A percentile compares a stretch with the other conserved stretches of the same genome.
Conservation (phyloP, 2,797 vertebrate species). For the Typhlichthys eigenmanni region DNA sequence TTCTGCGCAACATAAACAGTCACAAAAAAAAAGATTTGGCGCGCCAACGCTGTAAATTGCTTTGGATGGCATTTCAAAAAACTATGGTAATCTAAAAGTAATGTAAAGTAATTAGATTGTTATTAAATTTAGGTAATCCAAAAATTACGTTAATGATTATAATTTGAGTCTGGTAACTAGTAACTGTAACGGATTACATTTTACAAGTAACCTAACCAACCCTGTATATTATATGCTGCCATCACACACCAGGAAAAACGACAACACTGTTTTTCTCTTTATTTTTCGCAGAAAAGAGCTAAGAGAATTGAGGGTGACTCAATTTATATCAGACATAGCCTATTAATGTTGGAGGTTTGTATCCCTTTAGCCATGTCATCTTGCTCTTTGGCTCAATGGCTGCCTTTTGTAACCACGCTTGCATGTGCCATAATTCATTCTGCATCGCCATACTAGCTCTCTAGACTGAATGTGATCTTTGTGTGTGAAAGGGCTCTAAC, state of each 20-base stretch:
- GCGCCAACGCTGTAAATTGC: too few species aligned
- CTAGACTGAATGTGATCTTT: constrained; percentile 26
- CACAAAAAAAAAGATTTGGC: too few species aligned
- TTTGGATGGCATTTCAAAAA: too few species aligned
- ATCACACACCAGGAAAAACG: constrained; percentile 46
- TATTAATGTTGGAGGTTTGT: constrained; percentile 99
- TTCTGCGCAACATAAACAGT: too few species aligned
- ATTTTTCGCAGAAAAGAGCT: constrained; percentile 94
- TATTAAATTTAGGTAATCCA: too few species aligned
- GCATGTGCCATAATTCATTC: constrained; percentile 59
- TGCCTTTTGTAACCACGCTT: constrained; percentile 67
- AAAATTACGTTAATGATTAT: too few species aligned
- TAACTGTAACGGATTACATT: too few species aligned
- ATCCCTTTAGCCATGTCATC: constrained; percentile 58
- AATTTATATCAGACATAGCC: constrained; percentile 99
- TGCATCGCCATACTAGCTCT: constrained; percentile 16
- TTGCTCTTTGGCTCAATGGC: constrained; percentile 59
- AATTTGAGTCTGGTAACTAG: too few species aligned
- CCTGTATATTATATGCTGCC: constrained; percentile 26
- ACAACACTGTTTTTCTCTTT: constrained; percentile 68
- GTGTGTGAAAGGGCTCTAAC: constrained; percentile 34
- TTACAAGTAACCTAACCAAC: too few species aligned
- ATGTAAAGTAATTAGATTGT: too few species aligned
- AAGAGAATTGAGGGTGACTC: constrained; percentile 98
- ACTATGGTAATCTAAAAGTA: too few species aligned